A percentile compares a stretch with the other conserved stretches of the same genome.
phyloP scores from a whole-genome alignment of 2,888 invertebrate genomes.

The Polia nebulosa region DNA sequence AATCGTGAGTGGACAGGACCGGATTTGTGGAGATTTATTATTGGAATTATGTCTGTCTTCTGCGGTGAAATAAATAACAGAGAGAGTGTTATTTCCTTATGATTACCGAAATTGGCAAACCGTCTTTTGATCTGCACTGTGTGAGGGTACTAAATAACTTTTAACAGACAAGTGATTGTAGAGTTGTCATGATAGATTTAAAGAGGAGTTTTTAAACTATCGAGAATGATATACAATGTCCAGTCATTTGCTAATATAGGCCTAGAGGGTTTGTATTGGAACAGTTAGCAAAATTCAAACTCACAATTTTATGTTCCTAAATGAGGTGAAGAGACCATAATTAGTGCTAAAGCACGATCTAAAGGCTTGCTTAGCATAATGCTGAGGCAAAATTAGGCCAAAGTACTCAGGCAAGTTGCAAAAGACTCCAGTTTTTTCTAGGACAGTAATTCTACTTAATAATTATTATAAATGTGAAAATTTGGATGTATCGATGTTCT shows the following conservation, averaged over 20 bases:
- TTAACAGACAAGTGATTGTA: slow-evolving; percentile 16
- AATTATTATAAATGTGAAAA: too few species aligned
- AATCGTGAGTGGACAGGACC: slow-evolving; percentile 76
- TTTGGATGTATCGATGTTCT: too few species aligned
- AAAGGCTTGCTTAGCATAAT: slow-evolving; percentile 21
- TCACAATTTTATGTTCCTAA: background rate
- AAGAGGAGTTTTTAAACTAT: background rate
- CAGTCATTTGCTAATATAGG: background rate
- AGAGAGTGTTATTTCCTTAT: slow-evolving; percentile 11
- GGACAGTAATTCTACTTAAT: too few species aligned
- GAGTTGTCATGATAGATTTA: background rate
- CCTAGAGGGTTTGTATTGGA: background rate
- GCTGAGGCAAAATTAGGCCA: slow-evolving; percentile 2
- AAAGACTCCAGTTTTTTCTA: too few species aligned
- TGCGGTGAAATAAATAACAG: slow-evolving; percentile 46
- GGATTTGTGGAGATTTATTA: slow-evolving; percentile 66
- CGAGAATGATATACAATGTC: background rate
- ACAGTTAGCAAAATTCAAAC: background rate
- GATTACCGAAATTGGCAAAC: slow-evolving; percentile 24
- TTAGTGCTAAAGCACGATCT: slow-evolving; percentile 43
- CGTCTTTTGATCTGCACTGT: slow-evolving; percentile 13
- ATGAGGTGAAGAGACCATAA: background rate
- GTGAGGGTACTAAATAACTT: background rate
- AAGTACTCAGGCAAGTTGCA: background rate
- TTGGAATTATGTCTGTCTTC: slow-evolving; percentile 45